These are phyloP conservation scores for Gobionotothen gibberifrons DNA, from an alignment of 2,797 vertebrate species.

Conservation along the genomic window DNA sequence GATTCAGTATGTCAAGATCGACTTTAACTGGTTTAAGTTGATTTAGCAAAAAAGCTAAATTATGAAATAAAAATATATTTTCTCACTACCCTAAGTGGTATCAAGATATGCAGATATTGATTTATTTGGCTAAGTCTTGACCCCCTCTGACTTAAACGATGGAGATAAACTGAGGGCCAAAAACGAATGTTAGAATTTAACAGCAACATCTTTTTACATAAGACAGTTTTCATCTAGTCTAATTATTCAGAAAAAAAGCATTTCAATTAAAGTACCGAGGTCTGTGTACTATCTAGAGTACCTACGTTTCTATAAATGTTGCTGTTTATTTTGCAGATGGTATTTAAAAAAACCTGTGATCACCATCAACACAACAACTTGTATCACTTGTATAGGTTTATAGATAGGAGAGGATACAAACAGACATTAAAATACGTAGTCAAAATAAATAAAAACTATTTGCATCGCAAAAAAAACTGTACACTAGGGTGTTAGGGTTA, in stretches of 20 bases:
- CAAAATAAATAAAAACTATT: not conserved
- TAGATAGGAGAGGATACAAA: not conserved
- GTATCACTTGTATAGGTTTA: not conserved
- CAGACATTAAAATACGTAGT: not conserved
- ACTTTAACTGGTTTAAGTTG: slow-evolving; percentile 31
- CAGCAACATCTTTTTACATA: slow-evolving; percentile 1
- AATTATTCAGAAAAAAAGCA: not conserved
- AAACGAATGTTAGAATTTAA: not conserved
- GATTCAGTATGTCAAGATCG: slow-evolving; percentile 36
- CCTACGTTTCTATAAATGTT: not conserved
- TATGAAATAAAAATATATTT: not conserved
- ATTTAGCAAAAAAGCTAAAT: slow-evolving; percentile 21
- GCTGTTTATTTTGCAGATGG: not conserved
- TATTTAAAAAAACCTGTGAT: not conserved
- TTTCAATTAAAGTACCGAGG: not conserved
- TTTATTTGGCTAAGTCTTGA: not conserved
- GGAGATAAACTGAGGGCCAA: not conserved
- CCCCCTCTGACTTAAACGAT: not conserved
- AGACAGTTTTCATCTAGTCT: not conserved
- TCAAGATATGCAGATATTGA: slow-evolving; percentile 12
- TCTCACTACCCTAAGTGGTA: not conserved
- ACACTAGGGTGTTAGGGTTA: not conserved
- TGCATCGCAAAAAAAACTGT: not conserved
- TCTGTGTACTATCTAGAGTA: not conserved
- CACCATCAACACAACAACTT: not conserved